These are phyloP conservation scores for Acanthiza pusilla DNA, from an alignment of 2,797 vertebrate genomes.

Conservation along the genomic window DNA sequence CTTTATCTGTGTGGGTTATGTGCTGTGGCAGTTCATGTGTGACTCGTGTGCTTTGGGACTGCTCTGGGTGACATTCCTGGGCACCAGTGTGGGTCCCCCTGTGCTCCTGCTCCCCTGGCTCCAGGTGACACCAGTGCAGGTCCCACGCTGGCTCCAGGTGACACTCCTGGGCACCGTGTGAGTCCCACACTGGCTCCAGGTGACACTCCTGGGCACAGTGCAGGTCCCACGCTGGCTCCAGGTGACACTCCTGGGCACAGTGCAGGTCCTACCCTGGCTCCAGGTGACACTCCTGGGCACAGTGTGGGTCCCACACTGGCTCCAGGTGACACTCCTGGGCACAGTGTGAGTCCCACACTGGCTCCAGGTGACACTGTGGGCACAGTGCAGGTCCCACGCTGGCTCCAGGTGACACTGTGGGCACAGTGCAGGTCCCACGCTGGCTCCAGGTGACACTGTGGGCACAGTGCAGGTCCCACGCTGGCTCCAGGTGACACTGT, in stretches of 20 bases:
- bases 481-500: background rate
- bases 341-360: background rate
- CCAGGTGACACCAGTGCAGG: background rate
- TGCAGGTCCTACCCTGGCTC: background rate
- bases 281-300: too few species aligned
- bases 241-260: too few species aligned
- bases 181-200: background rate
- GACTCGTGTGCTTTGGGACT: background rate
- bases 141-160: background rate
- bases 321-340: background rate
- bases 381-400: too few species aligned
- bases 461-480: too few species aligned
- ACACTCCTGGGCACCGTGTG: too few species aligned
- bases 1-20: background rate
- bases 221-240: background rate
- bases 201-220: background rate
- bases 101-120: too few species aligned
- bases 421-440: background rate
- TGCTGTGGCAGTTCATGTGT: background rate
- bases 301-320: background rate
- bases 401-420: background rate
- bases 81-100: too few species aligned
- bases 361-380: too few species aligned
- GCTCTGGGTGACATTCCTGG: background rate
- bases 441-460: background rate